phyloP scores from a whole-genome alignment of 2,888 invertebrate genomes.

The Papilio protenor region DNA sequence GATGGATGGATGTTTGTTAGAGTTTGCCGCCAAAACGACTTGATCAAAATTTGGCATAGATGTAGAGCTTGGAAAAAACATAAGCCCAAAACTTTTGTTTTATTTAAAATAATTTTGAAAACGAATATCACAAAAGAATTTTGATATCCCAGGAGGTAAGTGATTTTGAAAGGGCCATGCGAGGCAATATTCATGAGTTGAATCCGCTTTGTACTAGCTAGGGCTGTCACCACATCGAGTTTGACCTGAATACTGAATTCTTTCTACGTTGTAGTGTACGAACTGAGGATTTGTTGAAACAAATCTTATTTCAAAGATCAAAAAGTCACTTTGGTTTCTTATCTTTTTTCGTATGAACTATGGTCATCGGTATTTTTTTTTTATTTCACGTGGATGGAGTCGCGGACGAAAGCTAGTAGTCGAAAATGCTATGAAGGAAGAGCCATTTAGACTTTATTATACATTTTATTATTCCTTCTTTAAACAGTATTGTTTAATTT shows the following conservation, averaged over 20 bases:
- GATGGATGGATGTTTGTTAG: no score
- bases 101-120: neutral
- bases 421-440: neutral
- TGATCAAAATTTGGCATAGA: no score
- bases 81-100: no score
- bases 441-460: neutral
- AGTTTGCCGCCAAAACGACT: no score
- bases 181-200: conserved; percentile 32
- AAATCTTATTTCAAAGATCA: neutral
- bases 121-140: no score
- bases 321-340: neutral
- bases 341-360: no score
- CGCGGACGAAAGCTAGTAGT: neutral
- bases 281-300: neutral
- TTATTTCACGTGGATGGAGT: no score
- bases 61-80: neutral
- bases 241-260: neutral
- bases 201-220: conserved; percentile 26
- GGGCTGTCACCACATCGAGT: neutral
- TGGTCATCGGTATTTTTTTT: no score
- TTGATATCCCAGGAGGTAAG: neutral
- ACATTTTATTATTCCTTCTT: neutral
- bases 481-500: neutral
- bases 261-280: no score
- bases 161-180: conserved; percentile 9